phyloP scores from a whole-genome alignment of 23 tunicate genomes.

The Aplidium turbinatum region DNA sequence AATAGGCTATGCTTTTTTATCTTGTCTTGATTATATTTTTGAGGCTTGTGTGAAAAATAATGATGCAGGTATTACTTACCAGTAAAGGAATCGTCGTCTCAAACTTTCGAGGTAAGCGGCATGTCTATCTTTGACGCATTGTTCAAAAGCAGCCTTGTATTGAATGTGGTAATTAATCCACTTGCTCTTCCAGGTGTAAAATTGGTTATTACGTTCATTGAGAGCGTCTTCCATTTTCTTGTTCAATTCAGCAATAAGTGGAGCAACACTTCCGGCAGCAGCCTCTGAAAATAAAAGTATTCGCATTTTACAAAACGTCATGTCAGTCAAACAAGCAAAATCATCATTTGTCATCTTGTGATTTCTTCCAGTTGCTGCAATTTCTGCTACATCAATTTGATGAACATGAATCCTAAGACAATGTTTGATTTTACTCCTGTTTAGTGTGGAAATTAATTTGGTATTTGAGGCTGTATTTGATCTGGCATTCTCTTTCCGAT shows the following conservation, averaged over 20 bases:
- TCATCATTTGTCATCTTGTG: no score
- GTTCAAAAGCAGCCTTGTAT: conserved; percentile 19
- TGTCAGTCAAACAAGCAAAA: no score
- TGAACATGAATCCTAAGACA: no score
- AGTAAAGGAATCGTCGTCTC: background rate
- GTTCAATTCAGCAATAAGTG: conserved; percentile 19
- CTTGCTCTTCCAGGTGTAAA: conserved; percentile 31
- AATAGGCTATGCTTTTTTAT: background rate
- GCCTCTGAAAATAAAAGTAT: conserved; percentile 5
- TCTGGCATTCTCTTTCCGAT: no score
- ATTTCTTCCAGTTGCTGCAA: no score
- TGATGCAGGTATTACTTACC: conserved; percentile 12
- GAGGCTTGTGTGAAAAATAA: no score
- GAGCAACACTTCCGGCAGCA: conserved; percentile 29
- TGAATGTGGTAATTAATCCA: conserved; percentile 25
- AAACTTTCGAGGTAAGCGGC: background rate
- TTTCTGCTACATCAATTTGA: no score
- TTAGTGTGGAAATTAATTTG: no score
- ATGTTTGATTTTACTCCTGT: no score
- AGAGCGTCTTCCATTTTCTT: conserved; percentile 21
- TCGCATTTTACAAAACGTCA: no score
- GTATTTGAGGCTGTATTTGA: no score
- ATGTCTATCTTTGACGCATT: conserved; percentile 45
- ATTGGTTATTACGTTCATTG: conserved; percentile 2
- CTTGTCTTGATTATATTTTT: background rate